phyloP scores from a whole-genome alignment of 2,113 vertebrate genomes.

The Paratilapia polleni region DNA sequence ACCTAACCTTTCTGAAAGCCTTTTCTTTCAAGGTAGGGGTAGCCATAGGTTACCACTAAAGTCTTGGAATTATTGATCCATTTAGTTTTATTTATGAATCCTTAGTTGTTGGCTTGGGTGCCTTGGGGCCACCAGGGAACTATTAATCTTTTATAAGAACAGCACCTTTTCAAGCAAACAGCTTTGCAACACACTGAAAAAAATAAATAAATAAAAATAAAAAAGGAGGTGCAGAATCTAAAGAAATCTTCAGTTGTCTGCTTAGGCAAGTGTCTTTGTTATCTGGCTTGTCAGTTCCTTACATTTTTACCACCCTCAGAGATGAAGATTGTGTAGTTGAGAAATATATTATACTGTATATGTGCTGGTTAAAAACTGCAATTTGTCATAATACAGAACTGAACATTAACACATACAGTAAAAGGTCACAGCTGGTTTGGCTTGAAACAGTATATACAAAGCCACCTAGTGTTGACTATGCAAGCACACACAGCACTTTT shows the following conservation, averaged over 20 bases:
- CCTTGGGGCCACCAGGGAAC: slow-evolving; percentile 73
- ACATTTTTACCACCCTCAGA: slow-evolving; percentile 22
- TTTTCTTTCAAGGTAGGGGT: slow-evolving; percentile 62
- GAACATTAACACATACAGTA: neutral
- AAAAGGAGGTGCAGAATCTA: slow-evolving; percentile 38
- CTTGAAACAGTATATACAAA: slow-evolving; percentile 11
- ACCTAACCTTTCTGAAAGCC: slow-evolving; percentile 73
- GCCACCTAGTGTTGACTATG: neutral
- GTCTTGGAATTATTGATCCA: slow-evolving; percentile 79
- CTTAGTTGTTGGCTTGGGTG: slow-evolving; percentile 66
- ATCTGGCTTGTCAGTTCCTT: slow-evolving; percentile 29
- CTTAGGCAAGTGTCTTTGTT: slow-evolving; percentile 29
- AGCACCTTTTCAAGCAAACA: slow-evolving; percentile 68
- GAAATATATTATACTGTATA: neutral
- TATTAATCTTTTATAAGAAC: slow-evolving; percentile 80
- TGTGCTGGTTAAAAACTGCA: neutral
- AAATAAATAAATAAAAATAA: neutral
- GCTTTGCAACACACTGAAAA: slow-evolving; percentile 61
- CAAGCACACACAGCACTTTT: neutral
- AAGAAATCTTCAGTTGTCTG: slow-evolving; percentile 23
- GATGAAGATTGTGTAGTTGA: slow-evolving; percentile 13
- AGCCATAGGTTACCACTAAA: slow-evolving; percentile 74
- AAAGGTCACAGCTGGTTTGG: slow-evolving; percentile 30
- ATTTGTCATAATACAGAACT: slow-evolving; percentile 10
- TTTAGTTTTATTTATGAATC: slow-evolving; percentile 83